These are phyloP conservation scores for Tethea ocularis DNA, from an alignment of 2,888 invertebrate genomes.

Conservation along the genomic window DNA sequence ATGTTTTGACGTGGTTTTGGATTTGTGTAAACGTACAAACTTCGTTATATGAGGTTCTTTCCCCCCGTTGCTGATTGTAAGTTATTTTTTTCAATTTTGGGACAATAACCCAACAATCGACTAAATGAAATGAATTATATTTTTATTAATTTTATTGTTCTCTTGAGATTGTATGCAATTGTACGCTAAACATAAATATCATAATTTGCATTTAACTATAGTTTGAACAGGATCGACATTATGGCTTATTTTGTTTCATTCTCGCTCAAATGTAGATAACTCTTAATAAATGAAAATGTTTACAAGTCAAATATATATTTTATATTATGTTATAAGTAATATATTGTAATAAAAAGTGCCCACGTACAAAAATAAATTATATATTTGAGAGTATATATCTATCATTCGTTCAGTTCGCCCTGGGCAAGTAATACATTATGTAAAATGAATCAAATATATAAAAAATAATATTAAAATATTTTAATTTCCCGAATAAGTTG, in stretches of 20 bases:
- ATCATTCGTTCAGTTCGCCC: not conserved
- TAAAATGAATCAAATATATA: no score
- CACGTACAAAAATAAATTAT: not conserved
- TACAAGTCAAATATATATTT: no score
- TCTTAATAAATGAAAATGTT: no score
- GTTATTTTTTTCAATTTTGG: not conserved
- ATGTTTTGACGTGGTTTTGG: conserved; percentile 28
- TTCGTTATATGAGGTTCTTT: conserved; percentile 17
- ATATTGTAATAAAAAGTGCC: conserved; percentile 2
- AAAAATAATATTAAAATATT: no score
- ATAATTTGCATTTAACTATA: conserved; percentile 12
- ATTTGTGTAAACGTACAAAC: conserved; percentile 13
- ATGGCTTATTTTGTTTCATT: no score
- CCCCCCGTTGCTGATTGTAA: not conserved
- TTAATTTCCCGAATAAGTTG: no score
- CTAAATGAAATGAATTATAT: no score
- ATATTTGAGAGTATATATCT: not conserved
- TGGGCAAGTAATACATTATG: no score
- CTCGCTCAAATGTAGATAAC: no score
- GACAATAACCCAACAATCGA: not conserved
- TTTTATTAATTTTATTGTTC: not conserved
- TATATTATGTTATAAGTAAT: no score
- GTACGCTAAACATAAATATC: not conserved
- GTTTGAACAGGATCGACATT: no score
- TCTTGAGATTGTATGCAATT: not conserved